Evolutionary conservation across 2,113 vertebrate genomes (phyloP), one percentile per base, ranked within the genome.

Genomic region (Hydrochoerus hydrochaeris): DNA sequence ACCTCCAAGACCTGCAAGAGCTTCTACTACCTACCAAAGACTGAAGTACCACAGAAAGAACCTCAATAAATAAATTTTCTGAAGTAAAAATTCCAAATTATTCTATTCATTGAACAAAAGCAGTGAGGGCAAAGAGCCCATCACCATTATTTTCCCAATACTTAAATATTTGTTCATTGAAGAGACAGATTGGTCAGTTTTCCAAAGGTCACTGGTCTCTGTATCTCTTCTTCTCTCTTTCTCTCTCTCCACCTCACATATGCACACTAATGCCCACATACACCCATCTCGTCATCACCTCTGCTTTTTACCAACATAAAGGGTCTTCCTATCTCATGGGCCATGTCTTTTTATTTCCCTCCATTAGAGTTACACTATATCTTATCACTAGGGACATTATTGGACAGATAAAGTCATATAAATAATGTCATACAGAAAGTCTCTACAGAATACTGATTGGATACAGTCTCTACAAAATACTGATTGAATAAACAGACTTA

Each of bases 381-480:
- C 22, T 35, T 78, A 86, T 78, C 24, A 28, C 16, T 67, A 60
- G 62, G 94, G 83, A 94, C 4, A 35, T 16, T 65, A 32, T 11
- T 9, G 20, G 54, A 62, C 4, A 85, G 26, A 62, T 7, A n/a
- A 26, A 20, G 24, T 81, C 17, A 2, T 46, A 60, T 2, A 71
- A 11, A 89, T 52, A 20, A 12, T 46, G 2, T 30, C 49, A 87
- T 16, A 65, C 1, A 85, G 22, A 77, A 85, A 95, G 78, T 96
- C 30, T 91, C 81, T 62, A 67, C 67, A 58, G 96, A 95, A 91
- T 41, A 82, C 22, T 81, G 41, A 3, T 65, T 63, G 26, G n/a
- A 73, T 77, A 20, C 24, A 67, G 78, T 96, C 30, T 91, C 81
- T 62, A 67, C 67, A 58, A 96, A 95, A 91, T 41, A 82, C 22